Evolutionary conservation across 2,797 vertebrate species (phyloP).

Genomic region (Argya squamiceps): DNA sequence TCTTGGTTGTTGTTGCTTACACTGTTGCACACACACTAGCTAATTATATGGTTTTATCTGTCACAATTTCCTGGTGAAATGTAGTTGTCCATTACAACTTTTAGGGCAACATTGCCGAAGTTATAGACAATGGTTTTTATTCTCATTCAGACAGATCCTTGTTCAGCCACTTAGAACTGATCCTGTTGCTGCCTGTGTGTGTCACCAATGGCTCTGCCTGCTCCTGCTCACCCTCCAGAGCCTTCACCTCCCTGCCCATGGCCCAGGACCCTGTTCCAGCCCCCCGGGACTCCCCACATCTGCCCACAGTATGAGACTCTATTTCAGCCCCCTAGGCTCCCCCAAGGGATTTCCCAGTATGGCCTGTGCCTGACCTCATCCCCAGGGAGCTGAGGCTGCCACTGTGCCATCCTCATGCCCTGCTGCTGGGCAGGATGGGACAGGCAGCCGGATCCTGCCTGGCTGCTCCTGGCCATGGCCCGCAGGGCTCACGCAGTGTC

Average conservation of each 20-base stretch:
- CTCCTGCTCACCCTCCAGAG: fast-evolving
- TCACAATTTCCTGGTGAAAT: neutral
- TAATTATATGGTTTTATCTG: neutral
- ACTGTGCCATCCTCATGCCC: fast-evolving
- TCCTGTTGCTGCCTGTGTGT: neutral
- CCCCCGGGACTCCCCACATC: fast-evolving
- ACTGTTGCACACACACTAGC: neutral
- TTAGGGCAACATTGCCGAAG: neutral
- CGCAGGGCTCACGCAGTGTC: fast-evolving
- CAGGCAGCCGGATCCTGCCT: neutral
- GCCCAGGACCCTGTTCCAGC: neutral
- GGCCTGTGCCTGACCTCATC: neutral
- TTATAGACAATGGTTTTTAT: neutral
- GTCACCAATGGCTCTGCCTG: fast-evolving
- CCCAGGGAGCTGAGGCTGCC: neutral
- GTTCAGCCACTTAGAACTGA: neutral
- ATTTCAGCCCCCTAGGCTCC: neutral
- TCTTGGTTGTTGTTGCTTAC: neutral
- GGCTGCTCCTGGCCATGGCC: fast-evolving
- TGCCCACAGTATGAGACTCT: neutral
- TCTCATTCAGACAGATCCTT: neutral
- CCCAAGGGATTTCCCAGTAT: neutral
- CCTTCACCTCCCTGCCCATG: neutral
- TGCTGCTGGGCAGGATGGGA: neutral
- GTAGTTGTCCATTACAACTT: neutral